Evolutionary conservation across 2,888 invertebrate genomes (phyloP).

Genomic region (Scelioninae gen. 1): DNA sequence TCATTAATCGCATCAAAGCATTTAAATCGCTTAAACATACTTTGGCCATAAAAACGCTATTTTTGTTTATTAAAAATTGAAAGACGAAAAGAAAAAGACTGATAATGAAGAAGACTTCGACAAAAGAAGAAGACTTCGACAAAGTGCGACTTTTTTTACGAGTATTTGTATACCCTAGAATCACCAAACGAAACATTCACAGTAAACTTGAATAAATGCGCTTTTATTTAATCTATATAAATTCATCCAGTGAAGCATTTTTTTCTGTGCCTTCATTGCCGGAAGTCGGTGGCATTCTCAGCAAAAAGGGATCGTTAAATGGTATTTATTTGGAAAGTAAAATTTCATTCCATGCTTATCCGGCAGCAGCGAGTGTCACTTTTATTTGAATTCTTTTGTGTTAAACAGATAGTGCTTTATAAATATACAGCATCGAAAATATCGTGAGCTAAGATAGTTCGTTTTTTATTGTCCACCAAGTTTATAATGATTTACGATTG

Average conservation of each 20-base stretch:
- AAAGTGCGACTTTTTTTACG: no score
- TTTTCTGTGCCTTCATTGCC: conserved; percentile 17
- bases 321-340: conserved; percentile 46
- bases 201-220: conserved; percentile 27
- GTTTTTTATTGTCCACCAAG: conserved; percentile 30
- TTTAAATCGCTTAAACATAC: no score
- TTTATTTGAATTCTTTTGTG: conserved; percentile 44
- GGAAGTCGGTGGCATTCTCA: conserved; percentile 27
- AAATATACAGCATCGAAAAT: conserved; percentile 39
- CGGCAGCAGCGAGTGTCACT: conserved; percentile 24
- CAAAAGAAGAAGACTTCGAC: no score
- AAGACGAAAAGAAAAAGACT: no score
- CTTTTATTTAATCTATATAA: conserved; percentile 43
- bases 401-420: conserved; percentile 37
- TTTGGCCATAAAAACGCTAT: no score
- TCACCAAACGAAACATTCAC: conserved; percentile 28
- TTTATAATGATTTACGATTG: conserved; percentile 43
- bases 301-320: conserved; percentile 43
- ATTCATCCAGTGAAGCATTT: conserved; percentile 42
- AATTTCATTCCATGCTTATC: conserved; percentile 33
- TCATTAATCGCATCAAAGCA: no score
- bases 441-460: conserved; percentile 25
- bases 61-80: no score
- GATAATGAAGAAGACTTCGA: no score
- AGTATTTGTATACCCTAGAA: neutral